Percentiles rank a stretch among this genome's conserved stretches.
Conservation (phyloP, 2,113 vertebrate genomes). For the Xenopus borealis region DNA sequence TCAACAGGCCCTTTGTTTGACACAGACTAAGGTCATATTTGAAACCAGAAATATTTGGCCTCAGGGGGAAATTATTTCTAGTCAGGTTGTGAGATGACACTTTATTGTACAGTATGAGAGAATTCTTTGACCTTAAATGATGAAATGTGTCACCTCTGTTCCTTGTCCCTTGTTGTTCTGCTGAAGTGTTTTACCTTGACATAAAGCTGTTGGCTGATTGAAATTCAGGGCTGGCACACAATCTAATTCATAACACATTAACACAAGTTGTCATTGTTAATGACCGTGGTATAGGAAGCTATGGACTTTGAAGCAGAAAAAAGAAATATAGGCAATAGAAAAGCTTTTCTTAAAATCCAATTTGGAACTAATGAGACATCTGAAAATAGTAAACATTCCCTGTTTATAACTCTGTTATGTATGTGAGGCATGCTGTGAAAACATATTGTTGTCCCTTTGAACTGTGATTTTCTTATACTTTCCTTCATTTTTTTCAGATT, state of each 20-base stretch:
- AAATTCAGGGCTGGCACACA: constrained; percentile 11
- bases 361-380: constrained; percentile 4
- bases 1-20: constrained; percentile 4
- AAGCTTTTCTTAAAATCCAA: constrained; percentile 3
- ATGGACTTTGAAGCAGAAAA: constrained; percentile 20
- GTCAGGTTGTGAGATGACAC: constrained; percentile 25
- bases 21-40: constrained; percentile 26
- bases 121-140: constrained; percentile 24
- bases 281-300: constrained; percentile 8
- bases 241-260: constrained; percentile 35
- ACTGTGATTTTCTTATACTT: background rate
- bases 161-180: constrained; percentile 6
- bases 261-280: constrained; percentile 27
- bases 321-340: constrained; percentile 10
- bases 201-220: constrained; percentile 10
- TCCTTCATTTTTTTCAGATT: too few relatives aligned
- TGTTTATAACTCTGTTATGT: background rate
- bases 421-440: background rate
- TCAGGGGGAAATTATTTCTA: constrained; percentile 22
- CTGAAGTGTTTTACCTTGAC: background rate
- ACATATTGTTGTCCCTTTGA: background rate
- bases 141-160: constrained; percentile 20
- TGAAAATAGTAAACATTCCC: background rate
- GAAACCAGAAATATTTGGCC: constrained; percentile 30
- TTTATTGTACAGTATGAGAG: constrained; percentile 11